Base-by-base conservation (phyloP, 2,113 vertebrate genomes). In the Pterocles gutturalis region DNA sequence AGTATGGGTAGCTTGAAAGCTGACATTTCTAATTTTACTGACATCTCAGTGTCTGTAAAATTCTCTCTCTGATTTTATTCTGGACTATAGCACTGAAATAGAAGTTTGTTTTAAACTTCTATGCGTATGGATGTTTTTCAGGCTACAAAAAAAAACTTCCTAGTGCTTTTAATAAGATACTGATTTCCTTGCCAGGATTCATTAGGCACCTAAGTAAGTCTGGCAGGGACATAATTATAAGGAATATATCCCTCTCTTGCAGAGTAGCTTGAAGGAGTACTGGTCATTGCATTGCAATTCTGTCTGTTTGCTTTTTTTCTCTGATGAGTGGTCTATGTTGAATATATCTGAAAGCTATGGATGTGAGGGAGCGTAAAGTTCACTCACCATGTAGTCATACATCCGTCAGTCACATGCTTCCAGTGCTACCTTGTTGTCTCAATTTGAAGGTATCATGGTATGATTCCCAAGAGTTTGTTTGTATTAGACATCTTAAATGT, bases 381-480 rank as follows among this genome's bases (percentile, higher is more conserved):
- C 89, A 96, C 87, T 96, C 90, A 90, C 62, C 89, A 73, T 19
- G 86, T 70, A 46, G 75, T 85, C 96, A 89, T 98, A 87, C 78
- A 66, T 94, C 95, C 82, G 95, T 97, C 95, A 96, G 25, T 66
- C 21, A 17, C 31, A 84, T 81, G 66, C 72, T 83, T 98, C 95
- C 89, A 87, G 29, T 71, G 86, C 83, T 94, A 96, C 31, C 69
- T 90, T 94, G 96, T 88, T 95, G 92, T 96, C 94, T 97, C 96
- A 94, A 75, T 97, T 97, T 97, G 94, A 93, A 96, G 88, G 89
- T 93, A 89, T 54, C 65, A 87, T 80, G 92, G 69, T 93, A 83
- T 76, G 72, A 95, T 96, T 90, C 94, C 91, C 67, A 88, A 92
- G 69, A 98, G 98, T 97, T 88, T 97, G 79, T 98, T 98, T 95